These are phyloP conservation scores for Platycercus adscitus DNA, from an alignment of 2,113 vertebrate species.

Conservation along the genomic window DNA sequence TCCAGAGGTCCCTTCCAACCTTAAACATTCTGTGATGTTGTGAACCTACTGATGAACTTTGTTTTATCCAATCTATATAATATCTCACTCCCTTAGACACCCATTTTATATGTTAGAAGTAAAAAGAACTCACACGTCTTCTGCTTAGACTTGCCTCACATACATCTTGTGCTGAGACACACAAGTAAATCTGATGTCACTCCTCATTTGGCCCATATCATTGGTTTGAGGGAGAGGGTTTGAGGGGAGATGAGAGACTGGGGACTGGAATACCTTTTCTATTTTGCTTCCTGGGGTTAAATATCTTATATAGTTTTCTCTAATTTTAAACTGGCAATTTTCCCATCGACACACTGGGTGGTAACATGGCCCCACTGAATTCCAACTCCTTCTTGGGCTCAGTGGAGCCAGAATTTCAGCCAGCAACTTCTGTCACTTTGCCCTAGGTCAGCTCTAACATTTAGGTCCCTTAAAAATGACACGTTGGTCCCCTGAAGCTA, in stretches of 20 bases:
- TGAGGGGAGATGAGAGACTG: neutral
- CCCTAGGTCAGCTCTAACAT: neutral
- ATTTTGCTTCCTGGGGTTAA: neutral
- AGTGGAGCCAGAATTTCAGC: neutral
- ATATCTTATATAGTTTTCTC: neutral
- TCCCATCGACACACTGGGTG: conserved; percentile 24
- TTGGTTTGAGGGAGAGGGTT: neutral
- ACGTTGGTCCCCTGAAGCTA: neutral
- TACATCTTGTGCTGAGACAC: neutral
- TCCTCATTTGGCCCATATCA: neutral
- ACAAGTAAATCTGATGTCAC: neutral
- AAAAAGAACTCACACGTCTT: neutral
- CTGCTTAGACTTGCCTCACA: neutral
- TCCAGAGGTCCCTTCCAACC: neutral
- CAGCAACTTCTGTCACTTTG: neutral
- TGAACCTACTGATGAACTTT: neutral
- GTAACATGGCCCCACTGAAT: neutral
- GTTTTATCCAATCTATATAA: neutral
- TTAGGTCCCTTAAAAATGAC: neutral
- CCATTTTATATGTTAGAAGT: neutral
- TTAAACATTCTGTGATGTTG: neutral
- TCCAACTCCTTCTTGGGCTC: neutral
- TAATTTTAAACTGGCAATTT: neutral
- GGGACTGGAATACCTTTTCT: neutral
- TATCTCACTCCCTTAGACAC: neutral